Evolutionary conservation across 2,113 vertebrate species (phyloP), one percentile per base, ranked within the genome.

Genomic region (Xiphophorus hellerii): DNA sequence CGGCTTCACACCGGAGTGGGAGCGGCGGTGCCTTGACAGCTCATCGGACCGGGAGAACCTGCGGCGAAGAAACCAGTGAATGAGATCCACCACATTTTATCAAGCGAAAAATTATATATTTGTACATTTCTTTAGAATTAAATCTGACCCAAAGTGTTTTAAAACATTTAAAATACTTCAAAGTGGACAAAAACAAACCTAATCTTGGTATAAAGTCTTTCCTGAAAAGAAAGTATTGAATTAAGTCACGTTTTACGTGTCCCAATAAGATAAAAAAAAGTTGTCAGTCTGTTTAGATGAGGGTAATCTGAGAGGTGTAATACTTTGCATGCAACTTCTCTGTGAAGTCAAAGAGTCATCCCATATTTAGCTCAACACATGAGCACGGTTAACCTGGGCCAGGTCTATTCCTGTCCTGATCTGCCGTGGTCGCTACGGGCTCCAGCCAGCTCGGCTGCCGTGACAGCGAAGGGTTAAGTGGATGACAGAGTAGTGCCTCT

Each of bases 21-120:
- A 99, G 51, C 98, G 97, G 25, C 97, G 91, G 92, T 99, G 97
- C 81, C 98, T 94, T 60, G 98, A 99, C 72, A 99, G 94, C 90
- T 99, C 98, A 0, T 99, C 98, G 0, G 98, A 99, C 76, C 98
- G 94, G 5, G 97, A 99, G 89, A 99, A 99, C 94, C 98, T 99
- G 93, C 27, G 29, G 11, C 10, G 39, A 64, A 22, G 14, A 76
- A 76, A 76, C 1, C 20, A 13, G 64, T 51, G 69, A 17, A 58
- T 22, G 3, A 69, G 61, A 61, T 48, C 6, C 28, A 8, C 33
- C 0, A 28, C 14, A 63, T 69, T 31, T 35, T 37, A 12, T 42
- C 30, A 12, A 1, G 10, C 1, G 0, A 42, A 15, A 42, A 5
- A 42, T 15, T 1, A 15, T 4, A 51, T 69, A 2, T 39, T 63